Evolutionary conservation across 2,797 vertebrate genomes (phyloP), one percentile per base, ranked within the genome.

Genomic region (Hydrolagus colliei): DNA sequence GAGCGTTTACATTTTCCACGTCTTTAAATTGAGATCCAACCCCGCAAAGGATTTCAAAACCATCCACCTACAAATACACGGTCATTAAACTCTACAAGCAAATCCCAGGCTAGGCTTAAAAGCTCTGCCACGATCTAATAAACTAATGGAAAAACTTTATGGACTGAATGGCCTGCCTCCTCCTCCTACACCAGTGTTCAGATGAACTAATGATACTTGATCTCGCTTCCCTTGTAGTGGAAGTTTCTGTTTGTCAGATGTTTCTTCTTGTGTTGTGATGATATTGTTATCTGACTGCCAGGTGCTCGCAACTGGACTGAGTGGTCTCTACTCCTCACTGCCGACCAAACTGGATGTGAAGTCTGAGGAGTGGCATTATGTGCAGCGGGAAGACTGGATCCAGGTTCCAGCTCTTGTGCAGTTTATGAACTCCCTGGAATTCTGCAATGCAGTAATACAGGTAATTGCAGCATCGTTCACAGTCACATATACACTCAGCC

Each of bases 361-460:
- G 86, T 94, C 89, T 5, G 97, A 97, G 85, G 97, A 98, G 86
- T 99, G 97, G 97, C 96, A 99, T 90, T 97, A 96, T 87, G 93
- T 99, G 71, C 93, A 96, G 90, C 95, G 92, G 77, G 97, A 99
- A 0, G 98, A 99, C 91, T 98, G 97, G 95, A 94, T 96, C 0
- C 91, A 94, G 86, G 93, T 97, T 87, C 98, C 98, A 0, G 71
- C 96, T 1, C 95, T 99, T 0, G 95, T 98, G 86, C 97, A 99
- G 90, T 99, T 99, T 89, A 96, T 99, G 90, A 99, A 99, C 93
- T 98, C 97, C 0, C 93, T 99, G 87, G 98, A 99, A 87, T 99
- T 99, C 89, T 99, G 98, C 93, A 98, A 99, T 14, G 97, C 97
- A 0, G 98, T 99, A 72, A 97, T 98, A 88, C 97, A 99, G 98